Evolutionary conservation across 37 sponge, comb jelly and placozoan species (phyloP), one percentile per base, ranked within the genome.

Genomic region (Oscarella lobularis): DNA sequence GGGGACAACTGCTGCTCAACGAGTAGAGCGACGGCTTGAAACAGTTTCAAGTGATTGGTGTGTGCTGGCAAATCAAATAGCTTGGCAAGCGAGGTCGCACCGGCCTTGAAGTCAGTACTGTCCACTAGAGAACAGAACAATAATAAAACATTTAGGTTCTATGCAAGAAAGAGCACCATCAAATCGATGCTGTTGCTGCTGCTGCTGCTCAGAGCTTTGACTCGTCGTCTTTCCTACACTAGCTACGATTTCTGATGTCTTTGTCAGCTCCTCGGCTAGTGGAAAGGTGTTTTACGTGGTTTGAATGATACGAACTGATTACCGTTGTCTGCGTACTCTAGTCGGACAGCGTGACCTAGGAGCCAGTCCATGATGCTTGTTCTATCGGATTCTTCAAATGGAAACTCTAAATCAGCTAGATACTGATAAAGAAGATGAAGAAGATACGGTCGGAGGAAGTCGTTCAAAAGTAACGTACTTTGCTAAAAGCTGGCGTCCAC

Each of bases 351-450:
- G 9, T 78, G 77, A 34, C 81, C 87, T 2, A 94, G 38, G 36
- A 93, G 72, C 99, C 99, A 98, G 73, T 94, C 92, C 0, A 88
- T 29, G 0, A 74, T 82, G 73, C 80, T 73, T 27, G 39, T 39
- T 3, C 77, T 67, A 14, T 83, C 54, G 30, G 78, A 75, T 29
- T 71, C 0, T 1, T 69, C 74, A 75, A 74, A 83, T 0, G 95
- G 99, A 81, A 92, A 98, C 75, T 83, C 84, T 35, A 98, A 39
- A 41, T 83, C 83, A 20, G 70, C 74, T 66, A 93, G 76, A 74
- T 98, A 98, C 71, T 68, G 60, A 20, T 27, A 20, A 48, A 68
- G 6, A 68, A 5, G 6, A 68, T 68, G 71, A 5, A 68, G 5
- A 68, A 4, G 4, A 14, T 4, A 5, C 6, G 4, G 31, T 34